Percentiles rank a stretch among this genome's conserved stretches.
Evolutionary conservation across 1,140 invertebrate species (phyloP).

Genomic region (Penaeus vannamei): DNA sequence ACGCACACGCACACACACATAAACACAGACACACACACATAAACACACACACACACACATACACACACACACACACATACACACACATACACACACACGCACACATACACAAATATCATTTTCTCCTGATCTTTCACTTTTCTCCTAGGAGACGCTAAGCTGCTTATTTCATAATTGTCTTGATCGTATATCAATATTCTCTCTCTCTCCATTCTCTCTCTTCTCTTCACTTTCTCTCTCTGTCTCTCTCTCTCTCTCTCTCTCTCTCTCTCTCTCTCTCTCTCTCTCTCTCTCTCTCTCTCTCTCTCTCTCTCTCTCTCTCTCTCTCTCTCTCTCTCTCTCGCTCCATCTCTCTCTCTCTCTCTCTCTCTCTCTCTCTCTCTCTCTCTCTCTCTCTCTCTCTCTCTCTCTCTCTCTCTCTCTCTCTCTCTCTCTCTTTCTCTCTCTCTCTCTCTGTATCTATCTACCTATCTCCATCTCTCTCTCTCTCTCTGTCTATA

Average conservation of each 20-base stretch:
- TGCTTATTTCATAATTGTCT: too few species aligned
- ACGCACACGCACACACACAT: too few species aligned
- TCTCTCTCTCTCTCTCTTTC: not conserved
- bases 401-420: constrained; percentile 17
- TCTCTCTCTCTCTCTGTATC: constrained; percentile 31
- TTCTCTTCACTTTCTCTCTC: too few species aligned
- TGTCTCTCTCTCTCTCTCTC: too few species aligned
- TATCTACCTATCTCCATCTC: constrained; percentile 24
- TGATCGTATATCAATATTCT: too few species aligned
- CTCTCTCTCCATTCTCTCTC: not conserved
- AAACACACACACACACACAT: too few species aligned
- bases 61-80: too few species aligned
- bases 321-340: constrained; percentile 7
- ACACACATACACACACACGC: too few species aligned
- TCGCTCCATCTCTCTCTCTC: not conserved
- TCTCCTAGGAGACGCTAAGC: too few species aligned
- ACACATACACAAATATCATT: too few species aligned
- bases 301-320: constrained; percentile 35
- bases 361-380: not conserved
- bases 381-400: not conserved
- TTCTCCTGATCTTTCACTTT: too few species aligned
- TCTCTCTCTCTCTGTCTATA: not conserved
- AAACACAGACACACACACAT: too few species aligned
- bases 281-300: constrained; percentile 37
- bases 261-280: not conserved